A percentile compares a stretch with the other conserved stretches of the same genome.
phyloP scores from a whole-genome alignment of 1,140 invertebrate genomes.

The Hycleus cichorii region DNA sequence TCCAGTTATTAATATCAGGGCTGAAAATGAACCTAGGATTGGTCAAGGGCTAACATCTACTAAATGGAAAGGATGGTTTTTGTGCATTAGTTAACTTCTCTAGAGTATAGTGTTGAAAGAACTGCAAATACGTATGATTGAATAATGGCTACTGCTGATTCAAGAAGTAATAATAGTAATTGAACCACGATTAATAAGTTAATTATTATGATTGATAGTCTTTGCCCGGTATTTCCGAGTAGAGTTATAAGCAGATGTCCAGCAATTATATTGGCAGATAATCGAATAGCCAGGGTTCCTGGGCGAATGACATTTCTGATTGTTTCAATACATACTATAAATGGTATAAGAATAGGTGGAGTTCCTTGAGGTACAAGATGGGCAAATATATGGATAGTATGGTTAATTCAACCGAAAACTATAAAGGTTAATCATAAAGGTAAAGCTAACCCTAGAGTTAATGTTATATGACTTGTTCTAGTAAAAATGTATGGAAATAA shows the following conservation, averaged over 20 bases:
- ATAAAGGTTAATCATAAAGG: constrained; percentile 55
- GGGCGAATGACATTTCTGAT: constrained; percentile 57
- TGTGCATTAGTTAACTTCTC: constrained; percentile 43
- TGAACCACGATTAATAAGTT: constrained; percentile 43
- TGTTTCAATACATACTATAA: constrained; percentile 52
- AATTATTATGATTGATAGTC: constrained; percentile 34
- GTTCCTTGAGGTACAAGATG: constrained; percentile 56
- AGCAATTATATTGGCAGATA: constrained; percentile 63
- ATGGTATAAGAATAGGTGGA: constrained; percentile 47
- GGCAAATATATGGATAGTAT: constrained; percentile 47
- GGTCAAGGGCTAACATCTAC: constrained; percentile 51
- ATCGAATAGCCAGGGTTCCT: constrained; percentile 53
- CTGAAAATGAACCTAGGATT: constrained; percentile 41
- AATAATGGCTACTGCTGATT: constrained; percentile 31
- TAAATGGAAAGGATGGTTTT: constrained; percentile 48
- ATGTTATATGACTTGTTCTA: constrained; percentile 49
- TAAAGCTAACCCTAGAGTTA: constrained; percentile 49
- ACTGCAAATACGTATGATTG: constrained; percentile 36
- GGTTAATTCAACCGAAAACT: constrained; percentile 49
- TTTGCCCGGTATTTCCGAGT: constrained; percentile 42
- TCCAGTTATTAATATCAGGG: constrained; percentile 42
- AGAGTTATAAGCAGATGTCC: constrained; percentile 54
- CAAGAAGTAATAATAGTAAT: constrained; percentile 40
- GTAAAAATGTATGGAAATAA: constrained; percentile 63
- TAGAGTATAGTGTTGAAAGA: constrained; percentile 37